Base-by-base conservation (phyloP, 64 coral and sea anemone species). In the Stylophora pistillata region DNA sequence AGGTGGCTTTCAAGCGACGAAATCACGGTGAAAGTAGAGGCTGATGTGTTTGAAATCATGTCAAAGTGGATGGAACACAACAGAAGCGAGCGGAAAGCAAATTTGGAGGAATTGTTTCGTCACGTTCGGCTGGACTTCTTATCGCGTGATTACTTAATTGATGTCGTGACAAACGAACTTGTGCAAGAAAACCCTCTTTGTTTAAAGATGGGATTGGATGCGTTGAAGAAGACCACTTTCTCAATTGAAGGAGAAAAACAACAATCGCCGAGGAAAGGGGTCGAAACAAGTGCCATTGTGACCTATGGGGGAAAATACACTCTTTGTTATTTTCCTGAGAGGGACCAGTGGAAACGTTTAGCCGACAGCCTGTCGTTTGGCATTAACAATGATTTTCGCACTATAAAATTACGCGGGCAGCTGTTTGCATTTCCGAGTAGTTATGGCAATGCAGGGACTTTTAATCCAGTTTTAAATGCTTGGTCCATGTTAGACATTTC, bases 1-100 rank as follows among this genome's bases (percentile, higher is more conserved):
- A 73, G 27, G 71, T 73, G 71, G 71, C 30, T 73, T 73, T 73
- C 71, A 73, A 32, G 29, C 17, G 71, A 73, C 12, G 71, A 73
- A 0, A 30, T 73, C 26, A 26, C 64, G 1, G 64, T 68, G 23
- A 11, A 21, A 10, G 64, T 25, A 2, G 64, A 68, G 11, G 71
- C 27, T 32, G 71, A 73, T 73, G 71, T 73, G 10, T 73, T 32
- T 18, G 32, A 33, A 16, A 73, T 73, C 71, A 15, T 73, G 9
- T 32, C 32, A 33, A 73, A 73, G 31, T 73, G 71, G 71, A 33
- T 73, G 13, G 4, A 73, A 32, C 71, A 31, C 15, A 5, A 34
- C 13, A 73, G 14, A 33, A 73, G 71, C 28, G 29, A 73, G 28
- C 71, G 71, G 32, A 73, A 32, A 16, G 10, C 27, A 34, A 1